Conservation (phyloP, 2,113 vertebrate species). For the Ondatra zibethicus region DNA sequence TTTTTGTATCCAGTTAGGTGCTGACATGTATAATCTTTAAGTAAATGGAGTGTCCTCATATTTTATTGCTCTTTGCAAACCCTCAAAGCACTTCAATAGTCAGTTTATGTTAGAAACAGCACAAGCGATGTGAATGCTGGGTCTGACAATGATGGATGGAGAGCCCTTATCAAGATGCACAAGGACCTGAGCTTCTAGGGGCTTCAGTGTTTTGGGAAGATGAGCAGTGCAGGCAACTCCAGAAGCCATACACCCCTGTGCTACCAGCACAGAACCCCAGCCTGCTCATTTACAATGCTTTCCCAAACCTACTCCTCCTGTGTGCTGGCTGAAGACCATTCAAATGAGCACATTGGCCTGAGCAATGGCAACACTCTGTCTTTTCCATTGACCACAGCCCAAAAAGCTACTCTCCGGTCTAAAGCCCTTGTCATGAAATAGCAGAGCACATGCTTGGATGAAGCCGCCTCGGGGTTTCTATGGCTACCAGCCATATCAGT, state of each 20-base stretch:
- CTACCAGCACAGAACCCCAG: not conserved
- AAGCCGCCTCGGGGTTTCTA: not conserved
- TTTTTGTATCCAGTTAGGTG: slow-evolving; percentile 68
- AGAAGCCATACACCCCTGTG: too few species aligned
- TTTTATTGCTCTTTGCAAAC: slow-evolving; percentile 73
- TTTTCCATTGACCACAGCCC: not conserved
- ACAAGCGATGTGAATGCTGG: slow-evolving; percentile 11
- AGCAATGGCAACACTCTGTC: not conserved
- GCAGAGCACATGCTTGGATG: too few species aligned
- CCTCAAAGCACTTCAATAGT: slow-evolving; percentile 67
- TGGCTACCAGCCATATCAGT: not conserved
- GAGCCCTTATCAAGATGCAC: not conserved
- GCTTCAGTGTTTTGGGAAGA: not conserved
- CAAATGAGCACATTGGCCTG: slow-evolving; percentile 13
- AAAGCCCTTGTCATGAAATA: not conserved
- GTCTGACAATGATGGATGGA: not conserved
- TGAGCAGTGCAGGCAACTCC: fast-evolving
- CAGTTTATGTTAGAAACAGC: slow-evolving; percentile 68
- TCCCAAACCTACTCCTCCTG: not conserved
- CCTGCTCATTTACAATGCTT: not conserved
- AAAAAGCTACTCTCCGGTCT: slow-evolving; percentile 46
- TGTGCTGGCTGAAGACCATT: slow-evolving; percentile 2
- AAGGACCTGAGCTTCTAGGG: not conserved
- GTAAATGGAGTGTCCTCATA: slow-evolving; percentile 71
- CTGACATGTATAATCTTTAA: slow-evolving; percentile 77